A percentile compares a stretch with the other conserved stretches of the same genome.
These are phyloP conservation scores for Patella ulyssiponensis DNA, from an alignment of 2,888 invertebrate species.

Conservation along the genomic window DNA sequence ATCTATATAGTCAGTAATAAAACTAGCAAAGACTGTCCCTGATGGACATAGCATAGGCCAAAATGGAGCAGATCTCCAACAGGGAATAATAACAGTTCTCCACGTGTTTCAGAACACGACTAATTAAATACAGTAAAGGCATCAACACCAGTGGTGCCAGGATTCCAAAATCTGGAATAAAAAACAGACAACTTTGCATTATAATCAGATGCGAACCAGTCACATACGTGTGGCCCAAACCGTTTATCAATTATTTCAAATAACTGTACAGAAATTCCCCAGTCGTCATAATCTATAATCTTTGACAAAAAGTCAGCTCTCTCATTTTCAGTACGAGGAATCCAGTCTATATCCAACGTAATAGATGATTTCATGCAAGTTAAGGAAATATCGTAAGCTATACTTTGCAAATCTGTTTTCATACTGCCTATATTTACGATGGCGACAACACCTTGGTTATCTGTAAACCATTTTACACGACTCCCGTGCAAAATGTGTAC, in stretches of 20 bases:
- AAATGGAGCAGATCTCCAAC: constrained; percentile 17
- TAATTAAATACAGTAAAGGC: constrained; percentile 11
- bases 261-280: constrained; percentile 18
- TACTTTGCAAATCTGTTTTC: neutral
- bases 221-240: neutral
- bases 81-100: constrained; percentile 24
- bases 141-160: constrained; percentile 21
- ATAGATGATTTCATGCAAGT: neutral
- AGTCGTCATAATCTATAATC: constrained; percentile 14
- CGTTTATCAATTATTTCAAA: neutral
- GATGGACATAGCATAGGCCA: constrained; percentile 16
- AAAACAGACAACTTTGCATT: constrained; percentile 21
- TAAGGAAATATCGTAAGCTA: neutral
- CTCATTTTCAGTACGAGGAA: neutral
- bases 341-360: neutral
- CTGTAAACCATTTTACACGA: constrained; percentile 28
- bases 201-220: constrained; percentile 16
- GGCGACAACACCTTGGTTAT: neutral
- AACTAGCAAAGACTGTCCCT: constrained; percentile 11
- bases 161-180: constrained; percentile 19
- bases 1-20: constrained; percentile 12
- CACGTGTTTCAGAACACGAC: constrained; percentile 14
- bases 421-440: neutral
- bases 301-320: neutral
- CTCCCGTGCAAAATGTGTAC: constrained; percentile 26